These are phyloP conservation scores for Apodemia hepburni DNA, from an alignment of 2,888 invertebrate genomes.

Conservation along the genomic window DNA sequence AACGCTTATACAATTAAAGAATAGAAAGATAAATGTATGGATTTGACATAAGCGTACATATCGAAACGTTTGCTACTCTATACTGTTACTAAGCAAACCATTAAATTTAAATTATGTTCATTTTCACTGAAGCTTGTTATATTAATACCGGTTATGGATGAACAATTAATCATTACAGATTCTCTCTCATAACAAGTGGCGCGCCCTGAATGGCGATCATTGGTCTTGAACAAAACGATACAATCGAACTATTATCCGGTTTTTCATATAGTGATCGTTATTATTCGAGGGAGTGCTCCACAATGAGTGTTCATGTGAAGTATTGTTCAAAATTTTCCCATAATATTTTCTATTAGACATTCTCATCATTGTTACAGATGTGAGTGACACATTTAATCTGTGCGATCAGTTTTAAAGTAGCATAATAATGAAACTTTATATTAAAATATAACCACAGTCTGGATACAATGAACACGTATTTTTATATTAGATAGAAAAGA, in stretches of 20 bases:
- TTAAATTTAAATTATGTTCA: too few species aligned
- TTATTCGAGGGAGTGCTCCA: constrained; percentile 17
- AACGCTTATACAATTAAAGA: too few species aligned
- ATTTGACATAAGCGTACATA: too few species aligned
- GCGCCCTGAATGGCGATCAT: constrained; percentile 33
- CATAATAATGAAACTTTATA: constrained; percentile 8
- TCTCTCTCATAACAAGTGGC: constrained; percentile 18
- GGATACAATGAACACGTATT: too few species aligned
- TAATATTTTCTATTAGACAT: constrained; percentile 21
- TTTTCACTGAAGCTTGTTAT: too few species aligned
- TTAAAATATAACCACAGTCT: not conserved
- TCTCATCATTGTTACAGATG: constrained; percentile 21
- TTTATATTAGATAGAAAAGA: too few species aligned
- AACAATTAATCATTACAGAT: constrained; percentile 19
- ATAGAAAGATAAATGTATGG: too few species aligned
- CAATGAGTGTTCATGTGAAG: not conserved
- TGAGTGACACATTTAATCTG: constrained; percentile 21
- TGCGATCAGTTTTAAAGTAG: constrained; percentile 12
- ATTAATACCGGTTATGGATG: not conserved
- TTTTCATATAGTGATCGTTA: constrained; percentile 38
- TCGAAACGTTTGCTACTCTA: too few species aligned
- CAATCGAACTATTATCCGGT: constrained; percentile 50
- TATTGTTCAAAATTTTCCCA: constrained; percentile 22
- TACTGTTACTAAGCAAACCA: too few species aligned
- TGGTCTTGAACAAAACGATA: constrained; percentile 47